Percentiles rank a stretch among this genome's conserved stretches.
These are phyloP conservation scores for Plagodis pulveraria DNA, from an alignment of 2,888 invertebrate genomes.

Conservation along the genomic window DNA sequence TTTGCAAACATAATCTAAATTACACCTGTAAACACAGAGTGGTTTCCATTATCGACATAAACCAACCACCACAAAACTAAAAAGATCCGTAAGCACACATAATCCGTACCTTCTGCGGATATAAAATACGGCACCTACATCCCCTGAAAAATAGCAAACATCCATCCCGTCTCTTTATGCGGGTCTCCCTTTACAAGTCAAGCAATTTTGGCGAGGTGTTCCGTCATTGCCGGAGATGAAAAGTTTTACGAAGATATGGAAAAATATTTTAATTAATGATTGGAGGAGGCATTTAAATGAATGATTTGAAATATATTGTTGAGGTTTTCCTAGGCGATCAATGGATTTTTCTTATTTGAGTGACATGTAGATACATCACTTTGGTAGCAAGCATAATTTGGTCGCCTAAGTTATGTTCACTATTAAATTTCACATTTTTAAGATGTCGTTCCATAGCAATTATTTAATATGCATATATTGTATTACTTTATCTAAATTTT, in stretches of 20 bases:
- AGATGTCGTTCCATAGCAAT: no score
- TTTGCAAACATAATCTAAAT: not conserved
- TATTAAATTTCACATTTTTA: no score
- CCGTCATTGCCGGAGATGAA: slow-evolving; percentile 41
- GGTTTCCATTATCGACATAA: slow-evolving; percentile 16
- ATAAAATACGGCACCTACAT: slow-evolving; percentile 48
- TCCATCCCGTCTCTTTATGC: slow-evolving; percentile 58
- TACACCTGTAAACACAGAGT: not conserved
- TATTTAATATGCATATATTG: no score
- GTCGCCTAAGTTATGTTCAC: no score
- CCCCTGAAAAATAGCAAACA: slow-evolving; percentile 58
- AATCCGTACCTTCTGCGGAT: slow-evolving; percentile 43
- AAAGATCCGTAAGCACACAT: slow-evolving; percentile 22
- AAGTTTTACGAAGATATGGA: not conserved
- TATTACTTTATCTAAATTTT: no score
- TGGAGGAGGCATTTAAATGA: not conserved
- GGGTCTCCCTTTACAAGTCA: slow-evolving; percentile 58
- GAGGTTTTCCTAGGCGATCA: no score
- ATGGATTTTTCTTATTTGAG: no score
- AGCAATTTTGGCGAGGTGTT: slow-evolving; percentile 57
- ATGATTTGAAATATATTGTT: not conserved
- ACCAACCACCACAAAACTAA: slow-evolving; percentile 22
- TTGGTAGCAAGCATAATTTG: no score
- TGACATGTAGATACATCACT: no score
- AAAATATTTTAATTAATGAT: slow-evolving; percentile 1